Base-by-base conservation (phyloP, 2,888 invertebrate genomes). In the Trichopria drosophilae region DNA sequence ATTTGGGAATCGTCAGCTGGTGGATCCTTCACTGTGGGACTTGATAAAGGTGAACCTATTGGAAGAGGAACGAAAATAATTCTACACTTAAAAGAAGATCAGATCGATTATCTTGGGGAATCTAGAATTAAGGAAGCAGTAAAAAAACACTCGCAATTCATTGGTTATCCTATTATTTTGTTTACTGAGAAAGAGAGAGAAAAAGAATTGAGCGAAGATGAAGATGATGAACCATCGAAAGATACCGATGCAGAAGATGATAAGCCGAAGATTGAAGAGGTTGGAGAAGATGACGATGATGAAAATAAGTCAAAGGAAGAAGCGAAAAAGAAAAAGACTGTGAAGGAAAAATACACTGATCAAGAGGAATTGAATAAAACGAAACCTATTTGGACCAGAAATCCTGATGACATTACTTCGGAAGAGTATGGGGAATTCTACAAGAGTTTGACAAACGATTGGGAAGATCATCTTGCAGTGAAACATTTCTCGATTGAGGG, bases 291-390 rank as follows among this genome's bases (percentile, higher is more conserved):
- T 44, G 84, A 85, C 51, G 81, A 83, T 3, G 87, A 87, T 58
- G 88, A 89, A 60, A 88, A 88, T 45, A 85, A 86, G 31, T 87
- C 86, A 68, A 84, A 84, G 55, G 84, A 80, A 13, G 83, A 85
- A 58, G 87, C 90, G 76, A 93, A 94, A 77, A 95, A 94, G 80
- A 95, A 93, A 82, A 98, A 97, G 79, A 98, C 93, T 36, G 91
- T 98, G 68, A 97, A 91, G 77, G 98, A 98, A 68, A 98, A 96
- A 76, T 99, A 97, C 80, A 89, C 88, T 1, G 99, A 98, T 71
- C 97, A 98, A 71, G 98, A 99, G 76, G 97, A 98, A 73, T 78
- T 99, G 32, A 99, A 99, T 84, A 99, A 98, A 76, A 95, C 94
- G 13, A 97, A 97, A 78, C 96, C 96, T 1, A 90, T 96, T 76